Percentiles rank a stretch among this genome's conserved stretches.
phyloP scores from a whole-genome alignment of 1,140 invertebrate species.

The Ditylenchus dipsaci region DNA sequence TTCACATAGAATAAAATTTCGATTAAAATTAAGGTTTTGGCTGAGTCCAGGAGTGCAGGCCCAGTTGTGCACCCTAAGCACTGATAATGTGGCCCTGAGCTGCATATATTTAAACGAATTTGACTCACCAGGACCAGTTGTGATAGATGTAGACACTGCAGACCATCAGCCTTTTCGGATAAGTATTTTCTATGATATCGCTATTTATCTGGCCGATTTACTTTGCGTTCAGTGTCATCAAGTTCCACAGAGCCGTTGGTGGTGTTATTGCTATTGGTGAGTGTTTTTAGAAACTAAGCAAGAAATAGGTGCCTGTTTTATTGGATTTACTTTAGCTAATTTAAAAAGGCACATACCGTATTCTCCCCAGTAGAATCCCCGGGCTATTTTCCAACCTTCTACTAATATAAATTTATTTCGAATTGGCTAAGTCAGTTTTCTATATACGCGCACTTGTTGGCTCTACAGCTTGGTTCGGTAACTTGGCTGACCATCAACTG shows the following conservation, averaged over 20 bases:
- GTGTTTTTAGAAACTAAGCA: too few species aligned
- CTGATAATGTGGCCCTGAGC: slow-evolving; percentile 34
- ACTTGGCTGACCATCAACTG: too few species aligned
- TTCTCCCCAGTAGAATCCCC: too few species aligned
- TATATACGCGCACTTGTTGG: too few species aligned
- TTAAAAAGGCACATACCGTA: too few species aligned
- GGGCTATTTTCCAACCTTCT: too few species aligned
- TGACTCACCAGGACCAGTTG: slow-evolving; percentile 35
- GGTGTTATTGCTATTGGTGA: slow-evolving; percentile 26
- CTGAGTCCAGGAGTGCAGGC: slow-evolving; percentile 42
- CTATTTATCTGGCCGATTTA: slow-evolving; percentile 9
- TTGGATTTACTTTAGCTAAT: too few species aligned
- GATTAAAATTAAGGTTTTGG: slow-evolving; percentile 39
- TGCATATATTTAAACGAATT: slow-evolving; percentile 40
- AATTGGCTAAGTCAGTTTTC: too few species aligned
- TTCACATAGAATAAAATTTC: too few species aligned
- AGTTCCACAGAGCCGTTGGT: slow-evolving; percentile 18
- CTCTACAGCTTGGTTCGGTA: too few species aligned
- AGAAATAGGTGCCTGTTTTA: too few species aligned
- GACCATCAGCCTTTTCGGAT: slow-evolving; percentile 43
- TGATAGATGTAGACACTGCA: slow-evolving; percentile 36
- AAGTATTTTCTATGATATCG: slow-evolving; percentile 1
- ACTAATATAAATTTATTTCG: too few species aligned
- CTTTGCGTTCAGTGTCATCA: slow-evolving; percentile 40
- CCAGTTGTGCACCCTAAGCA: slow-evolving; percentile 39